phyloP scores from a whole-genome alignment of 2,113 vertebrate genomes.

The Microtus montanus region DNA sequence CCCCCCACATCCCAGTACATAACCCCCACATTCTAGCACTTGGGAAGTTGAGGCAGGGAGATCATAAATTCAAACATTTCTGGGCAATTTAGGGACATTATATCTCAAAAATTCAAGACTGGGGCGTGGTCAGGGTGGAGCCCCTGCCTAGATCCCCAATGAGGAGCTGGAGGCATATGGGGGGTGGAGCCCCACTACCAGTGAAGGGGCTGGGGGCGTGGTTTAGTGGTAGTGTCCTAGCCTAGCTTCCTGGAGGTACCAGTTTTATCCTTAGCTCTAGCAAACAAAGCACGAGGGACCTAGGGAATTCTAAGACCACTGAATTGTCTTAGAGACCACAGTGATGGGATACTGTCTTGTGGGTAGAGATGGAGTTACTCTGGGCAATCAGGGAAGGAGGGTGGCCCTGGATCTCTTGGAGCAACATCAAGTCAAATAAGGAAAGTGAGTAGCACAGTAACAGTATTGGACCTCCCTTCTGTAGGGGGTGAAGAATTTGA shows the following conservation, averaged over 20 bases:
- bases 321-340: background rate
- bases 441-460: background rate
- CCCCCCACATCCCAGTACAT: background rate
- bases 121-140: background rate
- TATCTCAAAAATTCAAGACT: background rate
- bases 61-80: background rate
- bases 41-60: background rate
- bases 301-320: background rate
- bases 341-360: background rate
- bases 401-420: background rate
- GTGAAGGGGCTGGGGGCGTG: background rate
- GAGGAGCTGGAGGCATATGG: background rate
- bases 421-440: too few relatives aligned
- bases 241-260: background rate
- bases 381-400: too few relatives aligned
- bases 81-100: too few relatives aligned
- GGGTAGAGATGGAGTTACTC: background rate
- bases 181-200: background rate
- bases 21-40: background rate
- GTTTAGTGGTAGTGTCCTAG: background rate
- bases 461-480: background rate
- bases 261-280: background rate
- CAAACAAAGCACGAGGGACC: background rate
- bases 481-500: background rate
- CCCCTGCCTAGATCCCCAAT: background rate